phyloP scores from a whole-genome alignment of 2,797 vertebrate genomes.

The Synaphobranchus kaupii region DNA sequence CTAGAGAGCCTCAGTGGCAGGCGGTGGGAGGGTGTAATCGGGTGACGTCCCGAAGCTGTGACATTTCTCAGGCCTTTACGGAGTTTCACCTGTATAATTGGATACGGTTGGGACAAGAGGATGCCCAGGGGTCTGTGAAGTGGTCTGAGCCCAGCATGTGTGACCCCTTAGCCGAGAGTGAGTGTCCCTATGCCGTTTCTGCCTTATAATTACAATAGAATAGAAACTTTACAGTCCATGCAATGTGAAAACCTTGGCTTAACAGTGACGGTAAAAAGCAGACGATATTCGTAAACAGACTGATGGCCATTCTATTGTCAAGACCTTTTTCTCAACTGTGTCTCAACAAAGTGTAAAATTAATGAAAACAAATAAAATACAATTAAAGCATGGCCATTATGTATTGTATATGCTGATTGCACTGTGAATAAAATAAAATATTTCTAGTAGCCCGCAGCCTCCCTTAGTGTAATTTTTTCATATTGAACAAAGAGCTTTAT shows the following conservation, averaged over 20 bases:
- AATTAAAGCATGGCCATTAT: no score
- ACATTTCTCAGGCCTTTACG: constrained; percentile 60
- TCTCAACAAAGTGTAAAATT: neutral
- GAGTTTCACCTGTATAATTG: constrained; percentile 58
- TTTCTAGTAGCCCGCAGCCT: neutral
- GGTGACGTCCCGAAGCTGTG: constrained; percentile 59
- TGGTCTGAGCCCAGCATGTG: constrained; percentile 55
- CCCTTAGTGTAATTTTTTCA: neutral
- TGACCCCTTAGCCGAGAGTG: constrained; percentile 48
- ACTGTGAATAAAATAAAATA: neutral
- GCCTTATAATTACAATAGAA: neutral
- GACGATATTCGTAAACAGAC: neutral
- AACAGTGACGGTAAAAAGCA: neutral
- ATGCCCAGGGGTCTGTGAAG: constrained; percentile 42
- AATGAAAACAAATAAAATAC: neutral
- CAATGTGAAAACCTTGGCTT: neutral
- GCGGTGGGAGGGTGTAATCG: constrained; percentile 63
- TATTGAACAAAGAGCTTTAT: neutral
- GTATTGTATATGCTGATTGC: neutral
- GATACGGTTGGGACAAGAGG: constrained; percentile 61
- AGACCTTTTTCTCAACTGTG: neutral
- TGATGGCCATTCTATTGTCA: neutral
- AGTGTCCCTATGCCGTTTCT: neutral
- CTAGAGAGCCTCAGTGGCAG: constrained; percentile 52
- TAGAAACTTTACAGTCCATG: neutral